Conservation (phyloP, 2,113 vertebrate species). For the Tricholaema leucomelas region DNA sequence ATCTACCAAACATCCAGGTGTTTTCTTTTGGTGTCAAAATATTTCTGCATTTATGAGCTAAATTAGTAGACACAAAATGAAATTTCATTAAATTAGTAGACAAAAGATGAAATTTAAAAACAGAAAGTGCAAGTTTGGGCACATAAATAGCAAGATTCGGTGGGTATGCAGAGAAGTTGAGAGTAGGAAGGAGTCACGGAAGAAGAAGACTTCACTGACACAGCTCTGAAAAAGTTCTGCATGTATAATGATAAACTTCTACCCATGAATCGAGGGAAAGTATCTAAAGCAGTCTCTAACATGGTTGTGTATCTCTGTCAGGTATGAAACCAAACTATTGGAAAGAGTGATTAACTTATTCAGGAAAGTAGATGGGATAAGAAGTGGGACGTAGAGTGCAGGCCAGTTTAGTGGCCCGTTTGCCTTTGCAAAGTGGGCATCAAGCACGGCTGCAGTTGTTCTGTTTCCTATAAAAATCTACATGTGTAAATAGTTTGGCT, state of each 20-base stretch:
- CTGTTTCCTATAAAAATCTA: not conserved
- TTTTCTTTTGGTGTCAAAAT: not conserved
- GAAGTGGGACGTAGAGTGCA: not conserved
- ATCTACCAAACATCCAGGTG: not conserved
- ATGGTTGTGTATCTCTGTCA: not conserved
- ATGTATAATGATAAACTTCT: not conserved
- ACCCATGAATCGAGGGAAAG: not conserved
- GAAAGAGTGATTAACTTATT: not conserved
- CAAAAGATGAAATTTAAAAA: not conserved
- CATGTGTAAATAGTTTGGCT: not conserved
- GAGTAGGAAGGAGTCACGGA: not conserved
- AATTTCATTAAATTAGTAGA: not conserved
- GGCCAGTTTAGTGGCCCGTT: fast-evolving
- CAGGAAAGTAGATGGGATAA: not conserved
- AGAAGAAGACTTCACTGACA: fast-evolving
- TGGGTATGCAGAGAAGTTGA: not conserved
- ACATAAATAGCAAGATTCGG: not conserved
- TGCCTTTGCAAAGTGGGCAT: fast-evolving
- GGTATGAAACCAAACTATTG: not conserved
- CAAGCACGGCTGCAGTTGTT: not conserved
- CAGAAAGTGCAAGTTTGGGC: not conserved
- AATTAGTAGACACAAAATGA: not conserved
- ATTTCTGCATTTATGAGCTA: not conserved
- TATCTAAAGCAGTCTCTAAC: not conserved
- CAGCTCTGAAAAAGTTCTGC: not conserved